A percentile compares a stretch with the other conserved stretches of the same genome.
Evolutionary conservation across 2,888 invertebrate species (phyloP).

Genomic region (Archips xylosteana): DNA sequence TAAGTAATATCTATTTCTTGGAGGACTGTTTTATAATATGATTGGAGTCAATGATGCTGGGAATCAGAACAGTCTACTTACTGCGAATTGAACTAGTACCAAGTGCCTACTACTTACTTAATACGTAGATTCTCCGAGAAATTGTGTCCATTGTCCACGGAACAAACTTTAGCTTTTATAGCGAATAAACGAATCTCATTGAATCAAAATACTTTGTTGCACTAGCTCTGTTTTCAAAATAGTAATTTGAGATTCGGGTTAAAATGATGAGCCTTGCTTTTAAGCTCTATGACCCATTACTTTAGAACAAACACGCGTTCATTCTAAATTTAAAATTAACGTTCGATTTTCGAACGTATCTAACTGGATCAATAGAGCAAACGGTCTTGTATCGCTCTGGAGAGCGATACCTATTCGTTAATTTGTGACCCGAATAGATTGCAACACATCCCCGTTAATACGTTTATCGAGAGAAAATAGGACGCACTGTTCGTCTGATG

Average conservation of each 20-base stretch:
- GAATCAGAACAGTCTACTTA: conserved; percentile 15
- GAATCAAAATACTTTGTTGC: conserved; percentile 1
- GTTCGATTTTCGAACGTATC: conserved; percentile 21
- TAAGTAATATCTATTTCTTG: background rate
- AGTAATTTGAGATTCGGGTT: background rate
- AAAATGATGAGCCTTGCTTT: background rate
- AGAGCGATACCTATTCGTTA: conserved; percentile 49
- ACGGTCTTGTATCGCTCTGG: conserved; percentile 45
- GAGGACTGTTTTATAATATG: conserved; percentile 22
- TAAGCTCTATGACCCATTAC: conserved; percentile 6
- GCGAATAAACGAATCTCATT: background rate
- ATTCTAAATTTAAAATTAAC: conserved; percentile 29
- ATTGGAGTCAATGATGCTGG: conserved; percentile 32
- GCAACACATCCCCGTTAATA: conserved; percentile 45
- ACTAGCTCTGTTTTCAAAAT: background rate
- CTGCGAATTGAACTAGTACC: conserved; percentile 8
- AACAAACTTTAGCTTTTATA: background rate
- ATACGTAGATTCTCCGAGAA: background rate
- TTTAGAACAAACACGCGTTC: conserved; percentile 8
- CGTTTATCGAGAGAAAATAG: conserved; percentile 61
- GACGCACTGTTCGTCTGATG: conserved; percentile 53
- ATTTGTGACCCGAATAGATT: conserved; percentile 64
- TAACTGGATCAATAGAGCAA: conserved; percentile 55
- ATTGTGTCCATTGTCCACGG: background rate
- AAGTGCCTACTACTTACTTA: background rate